Base-by-base conservation (phyloP, 64 coral and sea anemone species). In the Orbicella faveolata region DNA sequence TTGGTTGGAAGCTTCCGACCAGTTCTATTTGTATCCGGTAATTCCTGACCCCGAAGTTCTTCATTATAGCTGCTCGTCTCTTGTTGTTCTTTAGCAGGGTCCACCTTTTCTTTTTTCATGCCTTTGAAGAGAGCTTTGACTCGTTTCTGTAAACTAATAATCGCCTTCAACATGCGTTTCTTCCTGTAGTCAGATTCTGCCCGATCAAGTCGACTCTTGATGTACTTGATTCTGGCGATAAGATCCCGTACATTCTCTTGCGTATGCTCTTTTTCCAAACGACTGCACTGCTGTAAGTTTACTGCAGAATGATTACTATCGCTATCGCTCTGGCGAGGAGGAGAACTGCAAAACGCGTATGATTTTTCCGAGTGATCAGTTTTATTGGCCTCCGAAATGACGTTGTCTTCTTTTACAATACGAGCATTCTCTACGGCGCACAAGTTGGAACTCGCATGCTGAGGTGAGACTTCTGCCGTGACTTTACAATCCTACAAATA, bases 141-240 rank as follows among this genome's bases (percentile, higher is more conserved):
- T 52, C 36, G 18, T 52, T 73, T 85, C 65, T 52, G 63, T 23
- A 85, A 51, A 53, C 63, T 39, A 70, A 85, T 9, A 72, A 85
- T 85, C 9, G 36, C 30, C 23, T 52, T 85, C 65, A 85, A 14
- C 82, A 85, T 85, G 3, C 44, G 63, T 44, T 34, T 70, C 37
- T 85, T 85, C 30, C 82, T 73, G 44, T 72, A 44, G 17, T 85
- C 82, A 2, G 63, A 55, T 16, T 85, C 82, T 12, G 82, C 82
- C 21, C 82, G 63, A 73, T 72, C 2, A n/a, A 85, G 64, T 85
- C 39, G 67, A 85, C 82, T 85, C 39, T 73, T 85, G 6, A 85
- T 85, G 41, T 33, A 85, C 2, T 65, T 36, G 10, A 85, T 85
- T 13, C 64, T 66, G 12, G 63, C 14, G 65, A 85, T 52, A 15